Base-by-base conservation (phyloP, 2,797 vertebrate genomes). In the Psittacula derbiana region DNA sequence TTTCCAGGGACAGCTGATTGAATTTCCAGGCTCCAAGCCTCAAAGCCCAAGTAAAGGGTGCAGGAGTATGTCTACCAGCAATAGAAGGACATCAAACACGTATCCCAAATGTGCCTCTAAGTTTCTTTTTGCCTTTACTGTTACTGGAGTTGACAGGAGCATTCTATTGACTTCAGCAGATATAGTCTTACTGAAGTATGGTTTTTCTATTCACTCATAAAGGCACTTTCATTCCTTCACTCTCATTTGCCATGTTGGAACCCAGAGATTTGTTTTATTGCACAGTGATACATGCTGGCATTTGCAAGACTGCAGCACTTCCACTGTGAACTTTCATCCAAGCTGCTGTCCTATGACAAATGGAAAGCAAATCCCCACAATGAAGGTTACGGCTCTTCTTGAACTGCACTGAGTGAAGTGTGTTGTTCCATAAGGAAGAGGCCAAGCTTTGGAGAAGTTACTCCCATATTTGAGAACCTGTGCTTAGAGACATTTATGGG, bases 31-130 rank as follows among this genome's bases (percentile, higher is more conserved):
- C 53, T 90, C 65, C 36, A 67, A 28, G 80, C 28, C 58, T 72
- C 69, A 69, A 73, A 95, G 65, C 18, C 66, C 60, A 86, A 73
- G 55, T 47, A 69, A 75, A 70, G 10, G 47, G 30, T 53, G 38
- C 47, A 61, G n/a, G 47, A 91, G 74, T 91, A 88, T 90, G 55
- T 31, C 83, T 88, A 94, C 61, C 74, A 87, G 96, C 95, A 97
- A 93, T 21, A 88, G 88, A 72, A 96, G 80, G 87, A 88, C 83
- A 92, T 74, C 93, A 91, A 52, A 96, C 80, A 80, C 44, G 46
- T 89, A 86, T 53, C 85, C 33, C 84, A 92, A 74, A 67, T 43
- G 17, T 2, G 36, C 86, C 95, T 94, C 92, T 88, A 91, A 79
- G 83, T 72, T 90, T 84, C 82, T 86, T 79, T 80, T 82, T 92